Percentiles rank a stretch among this genome's conserved stretches.
phyloP scores from a whole-genome alignment of 2,113 vertebrate species.

The Catharus bicknelli region DNA sequence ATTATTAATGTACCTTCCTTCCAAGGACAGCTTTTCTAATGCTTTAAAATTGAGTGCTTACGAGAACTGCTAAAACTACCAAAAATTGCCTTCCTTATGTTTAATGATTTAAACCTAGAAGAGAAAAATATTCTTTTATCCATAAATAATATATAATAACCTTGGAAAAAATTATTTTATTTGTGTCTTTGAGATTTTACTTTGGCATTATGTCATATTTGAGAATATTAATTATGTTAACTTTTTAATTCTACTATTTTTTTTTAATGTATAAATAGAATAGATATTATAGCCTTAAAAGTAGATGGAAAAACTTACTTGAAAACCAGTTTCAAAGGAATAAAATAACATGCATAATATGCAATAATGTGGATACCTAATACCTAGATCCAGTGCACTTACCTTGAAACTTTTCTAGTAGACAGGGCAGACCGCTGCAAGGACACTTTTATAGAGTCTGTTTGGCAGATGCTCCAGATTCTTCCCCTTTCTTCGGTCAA shows the following conservation, averaged over 20 bases:
- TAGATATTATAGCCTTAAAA: not conserved
- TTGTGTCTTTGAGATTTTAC: not conserved
- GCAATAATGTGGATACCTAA: not conserved
- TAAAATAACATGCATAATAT: not conserved
- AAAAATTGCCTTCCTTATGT: not conserved
- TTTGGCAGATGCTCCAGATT: slow-evolving; percentile 66
- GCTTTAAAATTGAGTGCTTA: not conserved
- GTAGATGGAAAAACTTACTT: not conserved
- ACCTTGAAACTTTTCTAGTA: slow-evolving; percentile 68
- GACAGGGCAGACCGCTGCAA: slow-evolving; percentile 58
- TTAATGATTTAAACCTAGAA: not conserved
- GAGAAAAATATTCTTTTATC: not conserved
- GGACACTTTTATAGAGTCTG: slow-evolving; percentile 75
- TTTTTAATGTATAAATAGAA: not conserved
- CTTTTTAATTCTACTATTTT: not conserved
- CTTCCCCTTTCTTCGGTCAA: slow-evolving; percentile 73
- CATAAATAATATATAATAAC: not conserved
- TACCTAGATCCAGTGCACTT: slow-evolving; percentile 41
- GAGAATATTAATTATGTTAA: not conserved
- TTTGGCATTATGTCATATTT: not conserved
- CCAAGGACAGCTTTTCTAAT: not conserved
- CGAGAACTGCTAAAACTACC: not conserved
- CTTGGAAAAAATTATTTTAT: not conserved
- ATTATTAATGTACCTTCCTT: not conserved
- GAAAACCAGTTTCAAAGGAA: not conserved